phyloP scores from a whole-genome alignment of 2,797 vertebrate species.

The Centropyge bicolor region DNA sequence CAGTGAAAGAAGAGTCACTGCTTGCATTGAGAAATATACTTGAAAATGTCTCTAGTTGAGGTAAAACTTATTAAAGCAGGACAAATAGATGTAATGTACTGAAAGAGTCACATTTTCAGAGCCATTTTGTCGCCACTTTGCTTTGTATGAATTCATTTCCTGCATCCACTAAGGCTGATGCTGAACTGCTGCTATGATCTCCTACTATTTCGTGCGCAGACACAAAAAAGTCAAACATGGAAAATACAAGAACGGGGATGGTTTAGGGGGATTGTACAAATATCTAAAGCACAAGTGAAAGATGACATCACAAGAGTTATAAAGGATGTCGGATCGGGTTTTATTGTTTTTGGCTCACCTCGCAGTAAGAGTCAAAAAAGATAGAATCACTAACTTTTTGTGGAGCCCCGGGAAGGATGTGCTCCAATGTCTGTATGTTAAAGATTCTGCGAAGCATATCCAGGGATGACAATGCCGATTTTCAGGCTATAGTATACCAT shows the following conservation, averaged over 20 bases:
- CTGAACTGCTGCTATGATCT: not conserved
- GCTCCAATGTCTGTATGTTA: slow-evolving; percentile 9
- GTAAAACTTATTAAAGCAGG: not conserved
- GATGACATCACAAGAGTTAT: slow-evolving; percentile 44
- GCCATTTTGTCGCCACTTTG: not conserved
- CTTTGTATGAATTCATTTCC: not conserved
- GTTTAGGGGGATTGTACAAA: slow-evolving; percentile 41
- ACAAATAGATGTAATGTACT: too few species aligned
- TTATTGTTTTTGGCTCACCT: slow-evolving; percentile 62
- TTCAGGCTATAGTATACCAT: not conserved
- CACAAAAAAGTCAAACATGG: slow-evolving; percentile 16
- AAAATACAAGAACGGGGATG: slow-evolving; percentile 46
- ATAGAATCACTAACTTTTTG: slow-evolving; percentile 50
- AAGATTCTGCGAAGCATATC: slow-evolving; percentile 18
- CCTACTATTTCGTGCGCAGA: not conserved
- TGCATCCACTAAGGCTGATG: not conserved
- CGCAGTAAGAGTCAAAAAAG: slow-evolving; percentile 57
- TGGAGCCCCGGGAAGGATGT: slow-evolving; percentile 19
- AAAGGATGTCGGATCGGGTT: slow-evolving; percentile 40
- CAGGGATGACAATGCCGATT: slow-evolving; percentile 28
- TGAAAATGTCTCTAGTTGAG: not conserved
- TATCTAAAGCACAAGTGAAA: slow-evolving; percentile 56
- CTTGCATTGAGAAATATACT: too few species aligned
- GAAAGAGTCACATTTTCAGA: not conserved
- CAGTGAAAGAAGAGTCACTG: slow-evolving; percentile 5